Evolutionary conservation across 2,888 invertebrate genomes (phyloP).

Genomic region (Habroteleia sp.): DNA sequence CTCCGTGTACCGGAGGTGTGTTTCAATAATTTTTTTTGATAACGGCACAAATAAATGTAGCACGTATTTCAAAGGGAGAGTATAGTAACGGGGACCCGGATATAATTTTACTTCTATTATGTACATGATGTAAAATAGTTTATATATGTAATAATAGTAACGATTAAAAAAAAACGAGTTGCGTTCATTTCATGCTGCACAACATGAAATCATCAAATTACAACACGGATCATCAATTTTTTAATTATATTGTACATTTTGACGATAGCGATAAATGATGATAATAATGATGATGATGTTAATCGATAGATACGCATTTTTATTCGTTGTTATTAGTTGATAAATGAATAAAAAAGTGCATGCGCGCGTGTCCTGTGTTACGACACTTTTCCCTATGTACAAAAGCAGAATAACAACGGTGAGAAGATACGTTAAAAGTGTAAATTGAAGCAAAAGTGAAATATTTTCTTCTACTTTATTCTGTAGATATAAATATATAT

Average conservation of each 20-base stretch:
- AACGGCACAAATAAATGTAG: conserved; percentile 22
- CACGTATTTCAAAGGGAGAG: conserved; percentile 7
- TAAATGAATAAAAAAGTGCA: neutral
- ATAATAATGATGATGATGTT: no score
- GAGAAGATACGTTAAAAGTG: conserved; percentile 7
- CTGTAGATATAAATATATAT: conserved; percentile 26
- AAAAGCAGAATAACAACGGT: conserved; percentile 3
- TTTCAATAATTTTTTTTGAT: conserved; percentile 1
- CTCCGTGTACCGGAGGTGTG: no score
- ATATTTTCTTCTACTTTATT: conserved; percentile 28
- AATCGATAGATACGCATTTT: neutral
- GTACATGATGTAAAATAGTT: conserved; percentile 29
- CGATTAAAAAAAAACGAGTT: no score
- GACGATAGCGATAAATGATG: neutral
- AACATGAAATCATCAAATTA: no score
- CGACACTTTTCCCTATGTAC: conserved; percentile 17
- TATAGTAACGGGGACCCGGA: conserved; percentile 13
- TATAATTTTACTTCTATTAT: conserved; percentile 21
- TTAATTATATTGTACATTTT: neutral
- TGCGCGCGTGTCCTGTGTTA: conserved; percentile 11
- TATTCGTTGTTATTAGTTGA: neutral
- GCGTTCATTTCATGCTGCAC: neutral
- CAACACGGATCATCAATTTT: no score
- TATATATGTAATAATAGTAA: conserved; percentile 14
- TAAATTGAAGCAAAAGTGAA: conserved; percentile 12